Conservation (phyloP, 2,113 vertebrate genomes). For the Nothocercus nigrocapillus region DNA sequence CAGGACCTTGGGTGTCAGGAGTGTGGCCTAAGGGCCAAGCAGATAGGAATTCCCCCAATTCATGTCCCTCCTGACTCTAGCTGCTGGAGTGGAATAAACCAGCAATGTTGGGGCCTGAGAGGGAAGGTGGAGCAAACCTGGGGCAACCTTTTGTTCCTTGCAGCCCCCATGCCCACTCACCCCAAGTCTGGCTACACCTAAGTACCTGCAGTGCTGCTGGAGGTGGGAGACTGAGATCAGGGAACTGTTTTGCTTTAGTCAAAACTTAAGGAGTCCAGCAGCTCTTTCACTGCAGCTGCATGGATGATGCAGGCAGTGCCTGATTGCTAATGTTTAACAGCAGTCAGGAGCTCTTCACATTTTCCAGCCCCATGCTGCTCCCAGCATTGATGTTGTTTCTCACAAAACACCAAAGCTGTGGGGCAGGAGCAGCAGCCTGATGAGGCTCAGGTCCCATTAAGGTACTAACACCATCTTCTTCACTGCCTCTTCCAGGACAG, state of each 20-base stretch:
- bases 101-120: neutral
- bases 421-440: rapidly evolving
- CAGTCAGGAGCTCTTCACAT: neutral
- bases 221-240: neutral
- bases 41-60: neutral
- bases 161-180: neutral
- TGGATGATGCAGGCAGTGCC: neutral
- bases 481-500: conserved; percentile 64
- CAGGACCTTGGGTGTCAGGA: neutral
- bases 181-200: neutral
- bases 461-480: neutral
- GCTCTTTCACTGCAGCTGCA: neutral
- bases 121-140: neutral
- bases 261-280: neutral
- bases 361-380: neutral
- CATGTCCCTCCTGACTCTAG: neutral
- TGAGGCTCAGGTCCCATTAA: neutral
- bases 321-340: neutral
- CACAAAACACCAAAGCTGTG: neutral
- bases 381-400: neutral
- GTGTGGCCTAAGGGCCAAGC: neutral
- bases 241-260: neutral
- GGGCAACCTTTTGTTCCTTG: neutral
- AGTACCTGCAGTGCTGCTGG: neutral
- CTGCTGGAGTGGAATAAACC: neutral